These are phyloP conservation scores for Drosophila insularis DNA, from an alignment of 1,140 invertebrate genomes.

Conservation along the genomic window DNA sequence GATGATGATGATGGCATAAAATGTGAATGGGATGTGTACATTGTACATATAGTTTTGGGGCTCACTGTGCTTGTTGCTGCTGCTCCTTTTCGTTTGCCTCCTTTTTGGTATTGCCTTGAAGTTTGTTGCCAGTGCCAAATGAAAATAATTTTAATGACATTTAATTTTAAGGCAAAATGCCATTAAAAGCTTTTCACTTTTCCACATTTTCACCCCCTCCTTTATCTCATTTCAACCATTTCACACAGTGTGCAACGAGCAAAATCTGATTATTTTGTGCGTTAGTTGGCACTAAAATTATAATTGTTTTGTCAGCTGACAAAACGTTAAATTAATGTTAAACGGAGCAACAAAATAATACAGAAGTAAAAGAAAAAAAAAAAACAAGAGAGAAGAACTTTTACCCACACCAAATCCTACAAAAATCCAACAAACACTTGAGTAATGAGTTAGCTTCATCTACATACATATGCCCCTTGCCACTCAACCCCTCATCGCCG, in stretches of 20 bases:
- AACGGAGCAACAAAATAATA: conserved; percentile 3
- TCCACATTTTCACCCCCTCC: conserved; percentile 33
- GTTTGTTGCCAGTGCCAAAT: conserved; percentile 28
- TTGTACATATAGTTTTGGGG: conserved; percentile 54
- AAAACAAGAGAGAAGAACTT: neutral
- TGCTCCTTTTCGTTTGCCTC: neutral
- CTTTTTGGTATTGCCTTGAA: conserved; percentile 6
- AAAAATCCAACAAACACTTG: conserved; percentile 13
- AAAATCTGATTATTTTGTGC: conserved; percentile 75
- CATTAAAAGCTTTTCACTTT: conserved; percentile 77
- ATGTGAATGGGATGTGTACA: conserved; percentile 37
- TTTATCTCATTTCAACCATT: neutral
- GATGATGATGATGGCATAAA: conserved; percentile 11
- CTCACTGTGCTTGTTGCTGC: too few species aligned
- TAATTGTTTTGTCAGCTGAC: conserved; percentile 49
- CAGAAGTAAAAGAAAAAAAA: neutral
- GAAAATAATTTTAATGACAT: conserved; percentile 79
- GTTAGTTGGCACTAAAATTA: conserved; percentile 65
- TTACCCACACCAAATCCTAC: too few species aligned
- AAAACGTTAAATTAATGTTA: conserved; percentile 22
- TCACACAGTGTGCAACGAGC: neutral
- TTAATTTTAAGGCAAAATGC: conserved; percentile 72
- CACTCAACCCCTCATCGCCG: too few species aligned
- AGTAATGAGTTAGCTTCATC: conserved; percentile 23
- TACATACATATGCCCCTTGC: too few species aligned